These are phyloP conservation scores for Pandemis cinnamomeana DNA, from an alignment of 2,888 invertebrate genomes.

Conservation along the genomic window DNA sequence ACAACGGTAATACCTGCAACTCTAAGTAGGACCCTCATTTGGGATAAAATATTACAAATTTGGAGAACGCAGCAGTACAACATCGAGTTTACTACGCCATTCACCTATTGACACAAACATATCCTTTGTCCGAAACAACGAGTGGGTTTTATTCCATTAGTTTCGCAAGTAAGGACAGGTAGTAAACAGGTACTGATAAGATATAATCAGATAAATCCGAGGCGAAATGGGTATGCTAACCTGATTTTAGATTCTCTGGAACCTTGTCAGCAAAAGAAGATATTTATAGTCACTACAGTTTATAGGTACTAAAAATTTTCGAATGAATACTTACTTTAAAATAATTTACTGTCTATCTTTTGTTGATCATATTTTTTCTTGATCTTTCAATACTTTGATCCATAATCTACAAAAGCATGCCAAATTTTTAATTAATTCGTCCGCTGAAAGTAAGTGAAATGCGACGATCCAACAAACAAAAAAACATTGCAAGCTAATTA, in stretches of 20 bases:
- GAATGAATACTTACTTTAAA: not conserved
- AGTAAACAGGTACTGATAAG: slow-evolving; percentile 35
- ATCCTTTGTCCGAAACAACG: slow-evolving; percentile 2
- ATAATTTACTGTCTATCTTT: no score
- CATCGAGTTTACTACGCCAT: slow-evolving; percentile 7
- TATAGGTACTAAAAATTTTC: no score
- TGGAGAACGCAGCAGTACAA: not conserved
- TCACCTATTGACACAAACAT: slow-evolving; percentile 10
- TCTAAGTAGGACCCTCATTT: slow-evolving; percentile 14
- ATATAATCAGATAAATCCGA: slow-evolving; percentile 32
- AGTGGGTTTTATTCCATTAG: slow-evolving; percentile 25
- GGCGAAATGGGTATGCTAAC: slow-evolving; percentile 10
- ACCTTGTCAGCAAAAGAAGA: not conserved
- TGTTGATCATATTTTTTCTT: no score
- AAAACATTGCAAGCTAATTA: no score
- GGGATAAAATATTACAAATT: slow-evolving; percentile 14
- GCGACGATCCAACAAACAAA: no score
- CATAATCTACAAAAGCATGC: no score
- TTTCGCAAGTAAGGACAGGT: slow-evolving; percentile 30
- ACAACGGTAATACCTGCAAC: slow-evolving; percentile 9
- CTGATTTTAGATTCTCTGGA: not conserved
- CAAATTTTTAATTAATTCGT: no score
- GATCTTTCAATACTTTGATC: no score
- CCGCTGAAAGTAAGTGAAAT: no score
- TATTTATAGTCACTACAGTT: not conserved